These are phyloP conservation scores for Agrypnus murinus DNA, from an alignment of 2,888 invertebrate species.

Conservation along the genomic window DNA sequence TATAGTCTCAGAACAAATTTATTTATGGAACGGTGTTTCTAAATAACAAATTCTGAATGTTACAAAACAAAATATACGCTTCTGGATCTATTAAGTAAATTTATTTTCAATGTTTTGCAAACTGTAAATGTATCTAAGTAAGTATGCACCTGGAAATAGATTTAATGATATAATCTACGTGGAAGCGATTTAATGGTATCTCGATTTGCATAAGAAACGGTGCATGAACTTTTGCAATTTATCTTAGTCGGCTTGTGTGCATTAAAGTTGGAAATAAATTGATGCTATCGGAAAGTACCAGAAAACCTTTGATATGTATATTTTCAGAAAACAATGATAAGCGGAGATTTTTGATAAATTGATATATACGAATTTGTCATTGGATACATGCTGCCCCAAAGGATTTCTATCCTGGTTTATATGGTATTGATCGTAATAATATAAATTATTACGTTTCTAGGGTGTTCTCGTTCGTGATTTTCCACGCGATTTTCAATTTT, in stretches of 20 bases:
- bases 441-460: no score
- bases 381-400: neutral
- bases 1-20: conserved; percentile 11
- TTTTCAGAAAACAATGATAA: conserved; percentile 1
- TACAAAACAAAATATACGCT: no score
- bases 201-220: conserved; percentile 10
- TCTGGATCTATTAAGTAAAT: neutral
- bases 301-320: neutral
- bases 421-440: no score
- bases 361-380: neutral
- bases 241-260: conserved; percentile 10
- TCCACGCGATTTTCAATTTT: no score
- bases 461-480: no score
- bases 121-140: neutral
- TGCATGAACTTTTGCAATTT: conserved; percentile 10
- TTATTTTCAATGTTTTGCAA: neutral
- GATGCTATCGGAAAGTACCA: neutral
- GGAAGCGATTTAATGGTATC: conserved; percentile 9
- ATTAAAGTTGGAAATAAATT: neutral
- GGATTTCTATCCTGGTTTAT: neutral
- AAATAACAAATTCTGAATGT: neutral
- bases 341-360: neutral
- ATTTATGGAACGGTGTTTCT: neutral
- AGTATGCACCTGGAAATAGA: neutral
- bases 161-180: conserved; percentile 7